Conservation (phyloP, 2,888 invertebrate species). For the Orchesellides sinensis region DNA sequence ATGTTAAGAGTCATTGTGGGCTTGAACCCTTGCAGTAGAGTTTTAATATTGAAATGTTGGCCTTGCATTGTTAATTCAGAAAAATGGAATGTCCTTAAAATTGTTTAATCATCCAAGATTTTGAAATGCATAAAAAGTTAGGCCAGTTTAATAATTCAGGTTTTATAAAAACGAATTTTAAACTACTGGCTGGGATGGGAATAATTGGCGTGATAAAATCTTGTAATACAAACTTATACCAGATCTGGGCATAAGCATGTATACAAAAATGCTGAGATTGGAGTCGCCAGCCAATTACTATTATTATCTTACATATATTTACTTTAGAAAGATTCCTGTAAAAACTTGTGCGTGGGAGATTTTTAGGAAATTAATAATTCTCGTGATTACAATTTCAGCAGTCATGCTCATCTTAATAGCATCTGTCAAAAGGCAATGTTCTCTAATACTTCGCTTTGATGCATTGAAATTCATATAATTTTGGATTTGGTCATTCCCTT, state of each 20-base stretch:
- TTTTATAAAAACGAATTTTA: neutral
- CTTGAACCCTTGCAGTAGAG: neutral
- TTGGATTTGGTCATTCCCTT: constrained; percentile 6
- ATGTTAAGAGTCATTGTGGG: too few relatives aligned
- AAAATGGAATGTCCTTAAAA: constrained; percentile 29
- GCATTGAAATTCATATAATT: neutral
- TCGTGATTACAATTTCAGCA: constrained; percentile 38
- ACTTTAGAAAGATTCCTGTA: constrained; percentile 2
- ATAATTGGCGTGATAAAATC: constrained; percentile 10
- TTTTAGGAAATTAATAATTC: constrained; percentile 35
- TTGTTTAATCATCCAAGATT: too few relatives aligned
- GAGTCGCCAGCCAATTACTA: constrained; percentile 1
- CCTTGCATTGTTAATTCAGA: constrained; percentile 56
- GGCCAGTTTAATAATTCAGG: too few relatives aligned
- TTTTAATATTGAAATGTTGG: neutral
- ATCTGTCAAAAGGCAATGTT: constrained; percentile 21
- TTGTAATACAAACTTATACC: neutral
- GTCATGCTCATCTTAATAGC: constrained; percentile 44
- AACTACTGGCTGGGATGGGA: neutral
- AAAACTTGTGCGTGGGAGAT: constrained; percentile 52
- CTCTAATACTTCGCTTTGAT: neutral
- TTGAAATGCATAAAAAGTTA: too few relatives aligned
- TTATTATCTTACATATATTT: neutral
- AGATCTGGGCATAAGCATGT: constrained; percentile 1
- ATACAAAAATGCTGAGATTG: neutral